Evolutionary conservation across 2,113 vertebrate species (phyloP).

Genomic region (Rhabdornis inornatus): DNA sequence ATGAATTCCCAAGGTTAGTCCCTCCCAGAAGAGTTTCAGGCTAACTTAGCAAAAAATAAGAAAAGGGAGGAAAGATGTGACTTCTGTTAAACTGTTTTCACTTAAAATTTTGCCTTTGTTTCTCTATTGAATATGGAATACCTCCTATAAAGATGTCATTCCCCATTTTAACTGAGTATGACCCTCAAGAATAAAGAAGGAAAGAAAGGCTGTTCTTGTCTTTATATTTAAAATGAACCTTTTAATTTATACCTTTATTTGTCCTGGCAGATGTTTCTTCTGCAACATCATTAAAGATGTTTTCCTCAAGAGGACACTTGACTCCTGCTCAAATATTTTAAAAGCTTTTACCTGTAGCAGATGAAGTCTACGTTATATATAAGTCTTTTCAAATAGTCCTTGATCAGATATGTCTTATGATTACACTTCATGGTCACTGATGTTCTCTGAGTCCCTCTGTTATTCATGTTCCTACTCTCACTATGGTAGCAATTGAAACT

Average conservation of each 20-base stretch:
- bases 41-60: not conserved
- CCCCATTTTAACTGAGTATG: not conserved
- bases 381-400: not conserved
- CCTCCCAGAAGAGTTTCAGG: not conserved
- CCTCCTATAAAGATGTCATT: not conserved
- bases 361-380: not conserved
- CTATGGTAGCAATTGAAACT: not conserved
- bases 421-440: not conserved
- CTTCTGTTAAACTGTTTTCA: not conserved
- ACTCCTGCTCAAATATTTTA: not conserved
- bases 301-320: not conserved
- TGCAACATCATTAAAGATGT: not conserved
- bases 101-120: not conserved
- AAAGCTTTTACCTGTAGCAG: not conserved
- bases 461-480: not conserved
- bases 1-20: not conserved
- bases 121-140: not conserved
- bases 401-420: not conserved
- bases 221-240: not conserved
- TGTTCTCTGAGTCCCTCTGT: not conserved
- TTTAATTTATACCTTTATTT: not conserved
- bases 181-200: not conserved
- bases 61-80: not conserved
- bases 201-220: not conserved
- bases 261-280: not conserved